Evolutionary conservation across 2,113 vertebrate genomes (phyloP), one percentile per base, ranked within the genome.

Genomic region (Etia nguti): DNA sequence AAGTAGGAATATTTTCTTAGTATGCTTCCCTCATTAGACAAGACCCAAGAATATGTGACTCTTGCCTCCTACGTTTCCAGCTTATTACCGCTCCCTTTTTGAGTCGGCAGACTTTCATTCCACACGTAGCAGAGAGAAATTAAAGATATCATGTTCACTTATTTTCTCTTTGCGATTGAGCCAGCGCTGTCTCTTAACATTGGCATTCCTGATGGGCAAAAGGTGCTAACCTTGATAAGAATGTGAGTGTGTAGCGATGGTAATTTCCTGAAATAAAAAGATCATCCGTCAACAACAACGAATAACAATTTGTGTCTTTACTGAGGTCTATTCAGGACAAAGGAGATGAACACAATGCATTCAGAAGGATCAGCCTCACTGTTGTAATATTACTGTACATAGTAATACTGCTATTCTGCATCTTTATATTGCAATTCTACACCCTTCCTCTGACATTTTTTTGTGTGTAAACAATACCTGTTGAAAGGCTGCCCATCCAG

Each of bases 91-190:
- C 91, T 87, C 79, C 83, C 87, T 79, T 86, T 86, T 86, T 83
- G 18, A 90, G 90, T 90, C 86, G 56, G 86, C 52, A 60, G 73
- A 79, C 88, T 88, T 89, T 92, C 87, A 93, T 95, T 93, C 92
- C 90, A 88, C 89, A 91, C 90, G 92, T 92, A 88, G 90, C 90
- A 85, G 56, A 84, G 65, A 79, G 56, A 83, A 85, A 84, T 88
- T 93, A 95, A 94, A 91, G 89, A 90, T 88, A 90, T 89, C 88
- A 22, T 59, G 22, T 86, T 93, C 56, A 89, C 89, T 92, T 85
- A 86, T 86, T 92, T 92, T 90, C 13, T 80, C 82, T 87, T 46
- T 46, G 84, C 13, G 56, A 84, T 79, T 36, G 60, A 43, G 54
- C 20, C 26, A 29, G 62, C 29, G 1, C 57, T 89, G 38, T 86